Percentiles rank a stretch among this genome's conserved stretches.
phyloP scores from a whole-genome alignment of 1,140 invertebrate genomes.

The Euura saliciscinereae region DNA sequence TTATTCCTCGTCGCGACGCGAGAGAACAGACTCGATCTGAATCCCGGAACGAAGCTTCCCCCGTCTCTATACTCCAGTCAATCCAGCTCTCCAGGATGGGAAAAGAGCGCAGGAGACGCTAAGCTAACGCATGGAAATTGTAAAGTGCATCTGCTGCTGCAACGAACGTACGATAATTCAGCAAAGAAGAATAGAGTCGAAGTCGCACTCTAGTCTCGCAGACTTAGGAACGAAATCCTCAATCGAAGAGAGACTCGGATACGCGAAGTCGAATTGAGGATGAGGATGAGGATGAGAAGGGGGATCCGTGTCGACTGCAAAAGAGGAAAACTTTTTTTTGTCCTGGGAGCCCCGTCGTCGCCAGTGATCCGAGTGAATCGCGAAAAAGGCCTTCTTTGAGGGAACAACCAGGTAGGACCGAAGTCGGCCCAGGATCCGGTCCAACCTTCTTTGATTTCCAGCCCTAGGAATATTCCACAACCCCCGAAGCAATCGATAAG shows the following conservation, averaged over 20 bases:
- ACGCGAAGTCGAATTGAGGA: no score
- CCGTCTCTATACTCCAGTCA: not conserved
- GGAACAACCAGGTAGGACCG: no score
- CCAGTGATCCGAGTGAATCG: no score
- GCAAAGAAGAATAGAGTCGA: conserved; percentile 1
- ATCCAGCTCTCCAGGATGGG: not conserved
- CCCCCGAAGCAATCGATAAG: not conserved
- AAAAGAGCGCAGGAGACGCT: not conserved
- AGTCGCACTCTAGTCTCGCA: not conserved
- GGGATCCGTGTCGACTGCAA: not conserved
- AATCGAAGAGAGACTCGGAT: not conserved
- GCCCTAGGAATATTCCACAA: no score
- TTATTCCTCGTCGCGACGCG: conserved; percentile 1
- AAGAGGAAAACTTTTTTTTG: not conserved
- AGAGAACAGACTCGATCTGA: not conserved
- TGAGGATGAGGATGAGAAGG: not conserved
- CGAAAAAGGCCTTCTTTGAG: no score
- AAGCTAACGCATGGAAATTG: conserved; percentile 7
- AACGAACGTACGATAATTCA: not conserved
- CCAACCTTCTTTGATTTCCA: no score
- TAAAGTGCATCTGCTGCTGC: not conserved
- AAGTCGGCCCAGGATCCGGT: no score
- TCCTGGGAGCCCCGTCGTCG: not conserved
- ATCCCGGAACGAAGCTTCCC: not conserved
- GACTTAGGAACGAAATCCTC: not conserved